Conservation (phyloP, 92 coral and sea anemone species). For the Isaurus tuberculatus region DNA sequence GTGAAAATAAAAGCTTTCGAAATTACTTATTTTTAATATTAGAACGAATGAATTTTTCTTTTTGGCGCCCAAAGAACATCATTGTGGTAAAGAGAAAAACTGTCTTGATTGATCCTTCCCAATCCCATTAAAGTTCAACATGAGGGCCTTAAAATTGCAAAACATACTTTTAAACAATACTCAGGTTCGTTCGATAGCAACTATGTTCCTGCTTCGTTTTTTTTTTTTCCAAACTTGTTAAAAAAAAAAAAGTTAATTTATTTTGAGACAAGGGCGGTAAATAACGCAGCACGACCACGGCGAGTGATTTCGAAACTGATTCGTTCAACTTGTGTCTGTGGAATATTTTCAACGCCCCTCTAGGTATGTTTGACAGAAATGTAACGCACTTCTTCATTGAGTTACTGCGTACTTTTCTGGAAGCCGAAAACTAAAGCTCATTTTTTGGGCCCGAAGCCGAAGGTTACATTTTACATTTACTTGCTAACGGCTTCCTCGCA, state of each 20-base stretch:
- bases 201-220: no score
- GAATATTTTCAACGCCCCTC: constrained; percentile 45
- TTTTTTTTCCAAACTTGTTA: neutral
- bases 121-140: neutral
- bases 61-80: neutral
- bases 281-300: constrained; percentile 35
- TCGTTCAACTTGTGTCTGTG: constrained; percentile 37
- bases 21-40: no score
- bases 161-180: neutral
- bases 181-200: neutral
- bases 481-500: neutral
- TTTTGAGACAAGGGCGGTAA: neutral
- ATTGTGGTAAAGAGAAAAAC: neutral
- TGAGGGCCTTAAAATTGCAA: constrained; percentile 14
- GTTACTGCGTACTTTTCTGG: constrained; percentile 2
- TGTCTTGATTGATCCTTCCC: constrained; percentile 32
- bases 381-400: constrained; percentile 14
- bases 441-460: neutral
- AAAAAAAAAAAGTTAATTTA: neutral
- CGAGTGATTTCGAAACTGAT: constrained; percentile 2
- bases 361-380: neutral
- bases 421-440: constrained; percentile 11
- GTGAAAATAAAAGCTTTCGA: no score
- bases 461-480: neutral
- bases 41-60: no score